Evolutionary conservation across 2,888 invertebrate species (phyloP), one percentile per base, ranked within the genome.

Genomic region (Cryptophagus acutangulus): DNA sequence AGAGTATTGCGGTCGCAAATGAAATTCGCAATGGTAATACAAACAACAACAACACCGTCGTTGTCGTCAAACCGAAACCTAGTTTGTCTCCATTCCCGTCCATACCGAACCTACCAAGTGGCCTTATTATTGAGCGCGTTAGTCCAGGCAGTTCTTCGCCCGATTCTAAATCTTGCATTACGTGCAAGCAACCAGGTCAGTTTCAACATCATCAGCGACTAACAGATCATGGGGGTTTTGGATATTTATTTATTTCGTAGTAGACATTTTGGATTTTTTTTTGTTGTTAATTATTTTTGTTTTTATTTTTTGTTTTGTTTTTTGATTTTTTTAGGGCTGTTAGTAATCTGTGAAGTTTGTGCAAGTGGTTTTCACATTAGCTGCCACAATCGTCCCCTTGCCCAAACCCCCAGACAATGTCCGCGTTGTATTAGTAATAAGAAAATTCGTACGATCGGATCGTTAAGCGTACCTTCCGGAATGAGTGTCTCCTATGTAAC

Each of bases 61-160:
- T 35, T 28, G 8, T 31, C n/a, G 38, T 13, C 30, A 17, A 33
- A 39, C 10, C 30, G 4, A 48, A 44, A 24, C 26, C 45, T 3
- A 39, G 38, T 4, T 45, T 55, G 15, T 46, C 49, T 17, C 40
- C 62, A 3, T 58, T 63, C 33, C 61, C 63, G 2, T 59, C 68
- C 35, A 74, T 74, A 54, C 73, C 74, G 1, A 73, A 74, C 49
- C 58, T 75, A 38, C 74, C 75, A 1, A 70, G 73, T 45, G 72
- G 74, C 28, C 57, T 75, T n/a, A 74, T 74, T 10, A 74, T 75
- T 40, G 75, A 75, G 54, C 65, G 73, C 43, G 69, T 75, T 38
- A 71, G 69, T 41, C 66, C 66, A 18, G 71, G 70, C 43, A 51
- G 55, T 34, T 51, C 54, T 2, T 61, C 62, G 2, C 62, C 66